phyloP scores from a whole-genome alignment of 2,888 invertebrate genomes.

The Ophion ventricosus region DNA sequence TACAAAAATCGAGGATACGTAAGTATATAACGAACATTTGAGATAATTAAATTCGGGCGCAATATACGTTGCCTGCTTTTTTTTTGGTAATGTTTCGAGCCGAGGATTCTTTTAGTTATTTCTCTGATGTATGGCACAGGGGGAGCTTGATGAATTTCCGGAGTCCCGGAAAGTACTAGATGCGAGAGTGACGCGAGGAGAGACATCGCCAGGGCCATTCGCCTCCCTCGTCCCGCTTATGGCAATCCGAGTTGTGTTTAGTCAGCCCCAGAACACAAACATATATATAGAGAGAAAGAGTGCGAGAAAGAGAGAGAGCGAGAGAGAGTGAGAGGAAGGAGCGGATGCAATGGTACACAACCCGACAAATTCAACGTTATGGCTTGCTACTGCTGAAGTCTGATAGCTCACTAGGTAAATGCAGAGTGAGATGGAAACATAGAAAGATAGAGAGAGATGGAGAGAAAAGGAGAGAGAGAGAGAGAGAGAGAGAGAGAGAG shows the following conservation, averaged over 20 bases:
- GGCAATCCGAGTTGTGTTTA: neutral
- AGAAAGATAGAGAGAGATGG: slow-evolving; percentile 13
- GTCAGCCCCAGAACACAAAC: neutral
- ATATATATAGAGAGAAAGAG: neutral
- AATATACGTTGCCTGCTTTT: neutral
- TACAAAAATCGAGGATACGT: neutral
- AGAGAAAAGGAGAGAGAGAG: slow-evolving; percentile 3
- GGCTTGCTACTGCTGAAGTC: slow-evolving; percentile 62
- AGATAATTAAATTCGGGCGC: neutral
- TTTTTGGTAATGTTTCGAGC: neutral
- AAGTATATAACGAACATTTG: neutral
- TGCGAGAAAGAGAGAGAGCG: neutral
- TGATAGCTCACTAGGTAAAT: slow-evolving; percentile 79
- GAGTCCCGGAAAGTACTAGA: slow-evolving; percentile 5
- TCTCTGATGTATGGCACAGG: neutral
- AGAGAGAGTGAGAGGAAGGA: neutral
- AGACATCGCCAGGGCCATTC: neutral
- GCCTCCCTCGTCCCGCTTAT: neutral
- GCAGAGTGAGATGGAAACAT: slow-evolving; percentile 58
- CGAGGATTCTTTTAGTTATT: neutral
- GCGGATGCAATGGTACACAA: slow-evolving; percentile 25
- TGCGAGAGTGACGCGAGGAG: neutral
- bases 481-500: slow-evolving; percentile 30
- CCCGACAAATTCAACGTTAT: slow-evolving; percentile 30
- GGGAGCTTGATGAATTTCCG: neutral